Evolutionary conservation across 2,888 invertebrate species (phyloP), one percentile per base, ranked within the genome.

Genomic region (Tiliacea aurago): DNA sequence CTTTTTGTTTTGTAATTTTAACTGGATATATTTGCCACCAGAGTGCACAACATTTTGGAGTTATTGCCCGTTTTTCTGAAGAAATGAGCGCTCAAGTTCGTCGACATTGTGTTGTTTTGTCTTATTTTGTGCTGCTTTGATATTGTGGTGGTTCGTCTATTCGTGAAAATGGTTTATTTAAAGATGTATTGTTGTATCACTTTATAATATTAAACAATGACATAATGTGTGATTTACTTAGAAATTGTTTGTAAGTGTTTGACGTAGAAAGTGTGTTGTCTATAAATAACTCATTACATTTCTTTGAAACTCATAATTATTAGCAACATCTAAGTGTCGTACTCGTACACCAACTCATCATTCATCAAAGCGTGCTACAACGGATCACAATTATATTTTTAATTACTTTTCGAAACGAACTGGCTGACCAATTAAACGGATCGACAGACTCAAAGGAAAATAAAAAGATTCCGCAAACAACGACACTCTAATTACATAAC

Each of bases 1-100:
- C 83, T 87, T 83, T 87, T 85, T 88, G 86, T 88, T 81, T 77
- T 75, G 87, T 86, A 87, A 84, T 85, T 85, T 79, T 79, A 83
- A 87, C 85, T 83, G 85, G 82, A 82, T 85, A 83, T 88, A 87
- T 88, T 88, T 79, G 80, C 84, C 84, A 76, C 82, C 76, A 58
- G 83, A 78, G 83, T 70, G 77, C 87, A 75, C 80, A 86, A 70
- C 76, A 69, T 62, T 84, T 73, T 55, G 59, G 67, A 84, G 75
- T 72, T 86, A 88, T 87, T 84, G 85, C 74, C 76, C 62, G 56
- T 78, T 82, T 69, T 80, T 74, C 65, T 68, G 70, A 66, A 53
- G 59, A 67, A 82, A 84, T 73, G 78, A 84, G 78, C 78, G 71
- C 70, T 73, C 67, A 51, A 80, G 75, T 78, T 81, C 66, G 71